phyloP scores from a whole-genome alignment of 2,888 invertebrate species.

The Rhagophthalmus giganteus region DNA sequence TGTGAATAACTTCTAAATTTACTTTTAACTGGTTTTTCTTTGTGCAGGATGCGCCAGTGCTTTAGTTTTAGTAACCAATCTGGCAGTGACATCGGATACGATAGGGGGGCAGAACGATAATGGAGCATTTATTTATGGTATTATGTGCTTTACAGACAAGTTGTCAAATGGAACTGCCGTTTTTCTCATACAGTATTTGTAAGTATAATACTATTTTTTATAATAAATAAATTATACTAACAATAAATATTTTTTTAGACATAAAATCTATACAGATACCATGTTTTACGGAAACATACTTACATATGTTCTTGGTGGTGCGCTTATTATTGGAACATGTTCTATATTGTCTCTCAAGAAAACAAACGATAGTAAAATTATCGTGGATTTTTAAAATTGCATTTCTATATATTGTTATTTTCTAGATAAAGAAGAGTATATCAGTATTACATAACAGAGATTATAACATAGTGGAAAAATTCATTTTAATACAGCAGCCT shows the following conservation, averaged over 20 bases:
- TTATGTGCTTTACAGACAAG: slow-evolving; percentile 92
- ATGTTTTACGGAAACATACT: slow-evolving; percentile 61
- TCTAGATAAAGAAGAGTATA: not conserved
- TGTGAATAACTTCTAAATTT: too few relatives aligned
- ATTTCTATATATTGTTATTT: not conserved
- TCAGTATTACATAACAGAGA: not conserved
- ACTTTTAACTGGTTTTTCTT: too few relatives aligned
- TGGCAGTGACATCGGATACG: slow-evolving; percentile 84
- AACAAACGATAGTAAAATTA: not conserved
- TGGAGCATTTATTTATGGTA: slow-evolving; percentile 89
- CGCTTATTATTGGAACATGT: slow-evolving; percentile 58
- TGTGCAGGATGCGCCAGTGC: slow-evolving; percentile 78
- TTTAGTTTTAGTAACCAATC: slow-evolving; percentile 81
- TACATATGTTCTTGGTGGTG: slow-evolving; percentile 60
- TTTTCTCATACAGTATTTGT: slow-evolving; percentile 77
- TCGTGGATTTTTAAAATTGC: not conserved
- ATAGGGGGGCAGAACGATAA: slow-evolving; percentile 82
- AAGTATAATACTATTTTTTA: too few relatives aligned
- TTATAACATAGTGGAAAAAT: too few relatives aligned
- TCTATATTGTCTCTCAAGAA: slow-evolving; percentile 44
- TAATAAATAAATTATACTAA: not conserved
- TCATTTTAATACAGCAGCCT: too few relatives aligned
- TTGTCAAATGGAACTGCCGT: slow-evolving; percentile 87
- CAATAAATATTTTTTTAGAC: slow-evolving; percentile 48
- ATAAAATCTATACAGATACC: slow-evolving; percentile 49